A percentile compares a stretch with the other conserved stretches of the same genome.
Conservation (phyloP, 1,140 invertebrate species). For the Daktulosphaira vitifoliae region DNA sequence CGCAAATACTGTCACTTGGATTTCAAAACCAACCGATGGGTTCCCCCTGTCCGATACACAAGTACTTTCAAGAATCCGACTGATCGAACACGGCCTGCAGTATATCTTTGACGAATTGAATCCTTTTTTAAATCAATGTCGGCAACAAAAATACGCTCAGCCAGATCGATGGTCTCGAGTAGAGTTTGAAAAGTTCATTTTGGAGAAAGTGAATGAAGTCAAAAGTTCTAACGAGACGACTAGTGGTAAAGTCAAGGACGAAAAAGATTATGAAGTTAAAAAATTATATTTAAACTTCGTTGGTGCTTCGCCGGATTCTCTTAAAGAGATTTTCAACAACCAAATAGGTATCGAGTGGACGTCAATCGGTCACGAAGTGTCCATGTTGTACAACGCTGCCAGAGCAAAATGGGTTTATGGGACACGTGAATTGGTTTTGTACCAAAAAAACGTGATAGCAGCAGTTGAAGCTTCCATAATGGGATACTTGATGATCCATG, state of each 20-base stretch:
- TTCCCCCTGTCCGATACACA: no score
- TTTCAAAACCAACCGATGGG: background rate
- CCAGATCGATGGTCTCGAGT: background rate
- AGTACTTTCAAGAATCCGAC: background rate
- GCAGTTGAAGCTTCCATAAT: background rate
- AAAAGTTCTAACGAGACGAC: background rate
- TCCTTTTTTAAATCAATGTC: background rate
- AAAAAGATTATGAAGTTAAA: background rate
- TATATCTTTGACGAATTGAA: background rate
- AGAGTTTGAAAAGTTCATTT: background rate
- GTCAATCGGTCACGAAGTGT: background rate
- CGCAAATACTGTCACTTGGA: background rate
- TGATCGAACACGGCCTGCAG: background rate
- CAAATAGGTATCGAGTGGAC: background rate
- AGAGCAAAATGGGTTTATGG: background rate
- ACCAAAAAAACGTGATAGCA: constrained; percentile 4
- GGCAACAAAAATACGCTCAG: background rate
- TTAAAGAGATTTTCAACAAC: background rate
- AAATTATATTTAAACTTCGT: constrained; percentile 6
- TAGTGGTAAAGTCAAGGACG: background rate
- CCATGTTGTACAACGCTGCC: background rate
- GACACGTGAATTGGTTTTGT: background rate
- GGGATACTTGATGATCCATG: background rate
- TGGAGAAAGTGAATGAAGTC: background rate
- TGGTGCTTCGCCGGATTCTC: background rate